A percentile compares a stretch with the other conserved stretches of the same genome.
Conservation (phyloP, 2,888 invertebrate genomes). For the Caenorhabditis plicata region DNA sequence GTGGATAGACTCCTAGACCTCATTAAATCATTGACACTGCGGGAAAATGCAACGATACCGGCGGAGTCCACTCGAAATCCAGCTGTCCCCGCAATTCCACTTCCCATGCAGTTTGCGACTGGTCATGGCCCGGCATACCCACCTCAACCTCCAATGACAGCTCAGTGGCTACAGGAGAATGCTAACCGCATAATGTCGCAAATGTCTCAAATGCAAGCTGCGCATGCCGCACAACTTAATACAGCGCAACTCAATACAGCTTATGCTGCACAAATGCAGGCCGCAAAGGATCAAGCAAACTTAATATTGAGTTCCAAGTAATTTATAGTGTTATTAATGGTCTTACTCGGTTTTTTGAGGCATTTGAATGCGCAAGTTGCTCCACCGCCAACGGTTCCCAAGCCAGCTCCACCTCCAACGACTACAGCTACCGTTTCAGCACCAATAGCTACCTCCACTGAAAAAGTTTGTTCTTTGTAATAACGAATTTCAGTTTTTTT, state of each 20-base stretch:
- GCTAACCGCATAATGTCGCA: too few relatives aligned
- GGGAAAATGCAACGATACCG: slow-evolving; percentile 8
- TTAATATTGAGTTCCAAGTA: too few relatives aligned
- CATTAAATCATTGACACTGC: slow-evolving; percentile 31
- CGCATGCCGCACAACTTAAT: not conserved
- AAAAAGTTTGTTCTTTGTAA: not conserved
- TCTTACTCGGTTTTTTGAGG: too few relatives aligned
- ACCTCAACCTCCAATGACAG: slow-evolving; percentile 17
- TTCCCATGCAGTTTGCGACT: too few relatives aligned
- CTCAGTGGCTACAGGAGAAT: slow-evolving; percentile 8
- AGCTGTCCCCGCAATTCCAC: not conserved
- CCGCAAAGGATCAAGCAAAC: slow-evolving; percentile 3
- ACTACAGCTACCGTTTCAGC: slow-evolving; percentile 1
- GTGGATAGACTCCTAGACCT: too few relatives aligned
- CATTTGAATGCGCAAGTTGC: too few relatives aligned
- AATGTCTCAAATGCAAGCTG: too few relatives aligned
- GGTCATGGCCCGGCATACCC: too few relatives aligned
- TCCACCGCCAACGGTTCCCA: not conserved
- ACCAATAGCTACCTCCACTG: not conserved
- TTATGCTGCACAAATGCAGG: slow-evolving; percentile 6
- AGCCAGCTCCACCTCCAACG: slow-evolving; percentile 2
- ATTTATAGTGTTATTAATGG: too few relatives aligned
- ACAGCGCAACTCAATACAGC: slow-evolving; percentile 8
- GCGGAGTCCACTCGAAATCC: too few relatives aligned
- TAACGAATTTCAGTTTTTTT: not conserved